A percentile compares a stretch with the other conserved stretches of the same genome.
Conservation (phyloP, 2,888 invertebrate genomes). For the Prenolepis imparis region DNA sequence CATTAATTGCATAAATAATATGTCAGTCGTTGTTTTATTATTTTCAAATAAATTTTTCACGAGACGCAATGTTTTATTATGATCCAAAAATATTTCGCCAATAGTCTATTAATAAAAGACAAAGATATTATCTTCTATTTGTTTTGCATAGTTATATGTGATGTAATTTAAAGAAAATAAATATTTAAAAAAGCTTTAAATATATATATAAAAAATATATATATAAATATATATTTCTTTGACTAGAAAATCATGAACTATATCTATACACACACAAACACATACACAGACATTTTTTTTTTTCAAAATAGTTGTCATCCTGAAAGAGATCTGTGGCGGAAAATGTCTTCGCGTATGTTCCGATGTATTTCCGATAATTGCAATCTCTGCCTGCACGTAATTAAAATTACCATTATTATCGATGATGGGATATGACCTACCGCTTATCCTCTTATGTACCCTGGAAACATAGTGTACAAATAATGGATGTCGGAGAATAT, state of each 20-base stretch:
- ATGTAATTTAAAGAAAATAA: background rate
- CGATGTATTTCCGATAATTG: background rate
- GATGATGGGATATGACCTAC: background rate
- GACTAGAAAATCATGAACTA: background rate
- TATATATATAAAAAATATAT: background rate
- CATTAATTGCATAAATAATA: conserved; percentile 12
- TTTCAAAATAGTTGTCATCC: no score
- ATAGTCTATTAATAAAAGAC: conserved; percentile 1
- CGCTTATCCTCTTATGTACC: conserved; percentile 29
- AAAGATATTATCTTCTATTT: background rate
- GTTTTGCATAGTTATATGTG: background rate
- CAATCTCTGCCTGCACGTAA: conserved; percentile 40
- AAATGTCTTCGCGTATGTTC: background rate
- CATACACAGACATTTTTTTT: no score
- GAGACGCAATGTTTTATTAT: background rate
- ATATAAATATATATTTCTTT: background rate
- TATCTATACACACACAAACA: no score
- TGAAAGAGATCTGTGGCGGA: background rate
- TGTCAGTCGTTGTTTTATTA: conserved; percentile 12
- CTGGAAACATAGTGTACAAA: conserved; percentile 15
- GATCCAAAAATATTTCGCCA: conserved; percentile 7
- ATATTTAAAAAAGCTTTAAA: background rate
- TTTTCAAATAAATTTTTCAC: background rate
- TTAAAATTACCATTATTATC: conserved; percentile 37
- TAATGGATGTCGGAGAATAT: conserved; percentile 48